Evolutionary conservation across 2,888 invertebrate genomes (phyloP), one percentile per base, ranked within the genome.

Genomic region (Papilio protenor): DNA sequence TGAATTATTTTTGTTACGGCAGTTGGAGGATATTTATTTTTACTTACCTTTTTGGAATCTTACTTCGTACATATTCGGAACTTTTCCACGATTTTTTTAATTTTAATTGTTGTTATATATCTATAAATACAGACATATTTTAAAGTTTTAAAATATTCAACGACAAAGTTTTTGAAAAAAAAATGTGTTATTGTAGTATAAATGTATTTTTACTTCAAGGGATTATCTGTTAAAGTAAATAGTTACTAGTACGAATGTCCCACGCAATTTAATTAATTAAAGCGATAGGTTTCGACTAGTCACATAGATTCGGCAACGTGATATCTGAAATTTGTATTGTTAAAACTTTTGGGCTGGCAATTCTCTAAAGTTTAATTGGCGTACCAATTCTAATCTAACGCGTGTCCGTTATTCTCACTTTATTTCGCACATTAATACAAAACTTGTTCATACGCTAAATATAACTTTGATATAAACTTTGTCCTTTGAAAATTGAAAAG

Each of bases 341-440:
- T 74, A 47, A n/a, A 52, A 69, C 66, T 69, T 69, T 73, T 27
- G 73, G 61, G 61, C 27, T 16, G 61, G 45, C 61, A 73, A 73
- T 73, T 73, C 73, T 57, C n/a, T 47, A 73, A 73, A 73, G 73
- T 73, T 73, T 73, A 73, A 73, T 73, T 73, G 73, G 73, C 45
- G 47, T 18, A 45, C 71, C 73, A 27, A 23, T 61, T 73, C 47
- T 21, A 61, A 73, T 40, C 57, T 73, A 47, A 21, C 73, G 73
- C 40, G 59, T 57, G 59, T 61, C 21, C 45, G 66, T 69, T 69
- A 69, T 21, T 69, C 66, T 45, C 66, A 45, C 45, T 69, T 69
- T 45, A 69, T 69, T 45, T 40, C 18, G 8, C 40, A 66, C 66
- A 40, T 45, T 69, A 45, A 18, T 69, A 69, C 66, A 21, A 69